Evolutionary conservation across 23 tunicate genomes (phyloP).

Genomic region (Trididemnum miniatum): DNA sequence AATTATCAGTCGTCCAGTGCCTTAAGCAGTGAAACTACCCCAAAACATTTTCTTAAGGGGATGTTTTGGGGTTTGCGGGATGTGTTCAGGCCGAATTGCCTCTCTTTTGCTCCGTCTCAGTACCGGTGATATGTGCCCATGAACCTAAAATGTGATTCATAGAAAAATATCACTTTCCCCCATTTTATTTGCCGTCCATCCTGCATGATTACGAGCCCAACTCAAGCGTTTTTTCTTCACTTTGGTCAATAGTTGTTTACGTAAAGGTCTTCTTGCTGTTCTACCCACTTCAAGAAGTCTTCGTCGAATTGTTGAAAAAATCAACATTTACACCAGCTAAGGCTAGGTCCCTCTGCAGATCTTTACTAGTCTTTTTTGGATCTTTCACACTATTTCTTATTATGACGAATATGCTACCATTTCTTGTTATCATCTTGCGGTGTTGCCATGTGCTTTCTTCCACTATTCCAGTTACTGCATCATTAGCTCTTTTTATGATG

Average conservation of each 20-base stretch:
- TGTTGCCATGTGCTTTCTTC: background rate
- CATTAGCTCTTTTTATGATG: too few relatives aligned
- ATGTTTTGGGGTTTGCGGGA: background rate
- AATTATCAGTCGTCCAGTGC: background rate
- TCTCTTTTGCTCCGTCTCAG: background rate
- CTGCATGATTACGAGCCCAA: background rate
- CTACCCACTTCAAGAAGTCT: background rate
- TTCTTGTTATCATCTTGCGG: background rate
- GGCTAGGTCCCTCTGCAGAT: background rate
- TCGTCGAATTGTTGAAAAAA: background rate
- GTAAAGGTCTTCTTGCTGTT: background rate
- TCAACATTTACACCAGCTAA: background rate
- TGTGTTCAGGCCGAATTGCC: background rate
- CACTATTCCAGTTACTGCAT: background rate
- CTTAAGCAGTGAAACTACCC: background rate
- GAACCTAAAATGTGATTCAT: conserved; percentile 13
- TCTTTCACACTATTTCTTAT: background rate
- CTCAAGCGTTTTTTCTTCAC: background rate
- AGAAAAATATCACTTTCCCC: background rate
- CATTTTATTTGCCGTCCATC: background rate
- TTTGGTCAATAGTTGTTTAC: background rate
- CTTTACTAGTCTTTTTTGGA: background rate
- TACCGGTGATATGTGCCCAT: too few relatives aligned
- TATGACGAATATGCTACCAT: too few relatives aligned
- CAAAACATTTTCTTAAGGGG: background rate